Base-by-base conservation (phyloP, 2,797 vertebrate genomes). In the Sebastes iracundus region DNA sequence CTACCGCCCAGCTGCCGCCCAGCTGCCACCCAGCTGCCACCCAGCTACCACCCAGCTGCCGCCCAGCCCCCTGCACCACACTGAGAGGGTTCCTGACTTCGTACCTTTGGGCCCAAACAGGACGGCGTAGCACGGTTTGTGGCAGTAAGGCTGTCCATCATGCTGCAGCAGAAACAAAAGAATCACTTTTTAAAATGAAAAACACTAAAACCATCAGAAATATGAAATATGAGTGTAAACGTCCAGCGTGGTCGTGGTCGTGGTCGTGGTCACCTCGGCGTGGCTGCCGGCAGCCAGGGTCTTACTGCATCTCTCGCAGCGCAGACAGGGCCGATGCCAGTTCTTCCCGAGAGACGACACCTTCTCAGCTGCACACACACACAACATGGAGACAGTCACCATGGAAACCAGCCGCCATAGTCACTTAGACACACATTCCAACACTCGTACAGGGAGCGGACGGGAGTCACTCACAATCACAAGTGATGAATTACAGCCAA, bases 101-200 rank as follows among this genome's bases (percentile, higher is more conserved):
- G 4, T 86, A 95, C 94, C 95, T 96, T 96, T 97, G 68, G 96
- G 97, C 70, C 97, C 97, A 80, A 96, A 97, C 88, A 97, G 95
- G 83, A 96, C 95, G 61, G 96, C 96, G 32, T 97, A 97, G 94
- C 97, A 97, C 8, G 97, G 97, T 28, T 97, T 96, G 90, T 97
- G 97, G 88, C 97, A 97, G 92, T 96, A 97, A 0, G 97, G 96
- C 62, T 92, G 91, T 60, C 96, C 96, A 0, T 97, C 95, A 66
- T 97, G 97, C 97, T 97, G 90, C 59, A 89, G 81, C 69, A 66
- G 3, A 73, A 28, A 64, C 3, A 33, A 28, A 80, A 52, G 0
- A 58, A 25, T 11, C n/a, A n/a, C 10, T n/a, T n/a, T 8, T 32
- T n/a, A 12, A 12, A 12, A 33, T 33, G 32, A 18, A 12, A 35